Evolutionary conservation across 1,140 invertebrate genomes (phyloP), one percentile per base, ranked within the genome.

Genomic region (Oedothorax gibbosus): DNA sequence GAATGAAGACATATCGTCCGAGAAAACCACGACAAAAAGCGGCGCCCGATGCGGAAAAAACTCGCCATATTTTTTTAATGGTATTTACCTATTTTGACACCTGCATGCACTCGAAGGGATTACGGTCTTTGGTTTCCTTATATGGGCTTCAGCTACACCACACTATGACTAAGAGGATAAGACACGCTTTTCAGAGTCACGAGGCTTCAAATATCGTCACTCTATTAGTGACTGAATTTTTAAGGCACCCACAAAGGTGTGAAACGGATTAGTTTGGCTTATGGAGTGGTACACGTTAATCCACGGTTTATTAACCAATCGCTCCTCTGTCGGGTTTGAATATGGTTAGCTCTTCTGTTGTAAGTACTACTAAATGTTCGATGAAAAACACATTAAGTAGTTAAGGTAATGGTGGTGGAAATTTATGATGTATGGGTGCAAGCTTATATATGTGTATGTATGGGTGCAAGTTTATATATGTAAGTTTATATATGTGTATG

Each of bases 1-100:
- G 69, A 82, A 82, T 82, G 79, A 73, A 82, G 79, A 82, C 49
- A 69, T 82, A 82, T 82, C 56, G 79, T n/a, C 71, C 71, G 57
- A 56, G 57, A 69, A 69, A 66, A 68, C 68, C 68, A 14, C n/a
- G 68, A 71, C 68, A 68, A 66, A 79, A 79, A 65, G 18, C 7
- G 50, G 68, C 9, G 66, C n/a, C 5, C 51, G 50, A 3, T 12
- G 56, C 35, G 12, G 50, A 79, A 68, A 79, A 79, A 80, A 57
- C 53, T 14, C 20, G 11, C 14, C 15, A 71, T 71, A 54, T 50
- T 73, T 64, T 64, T 64, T 72, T 62, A 64, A 64, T 72, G 57
- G 54, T 82, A 82, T 82, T 64, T 82, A 82, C 79, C 79, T 82
- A 82, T 82, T 82, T 82, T 82, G 79, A 72, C 79, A 82, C 79